phyloP scores from a whole-genome alignment of 1,140 invertebrate species.

The Leptonema lineaticorne region DNA sequence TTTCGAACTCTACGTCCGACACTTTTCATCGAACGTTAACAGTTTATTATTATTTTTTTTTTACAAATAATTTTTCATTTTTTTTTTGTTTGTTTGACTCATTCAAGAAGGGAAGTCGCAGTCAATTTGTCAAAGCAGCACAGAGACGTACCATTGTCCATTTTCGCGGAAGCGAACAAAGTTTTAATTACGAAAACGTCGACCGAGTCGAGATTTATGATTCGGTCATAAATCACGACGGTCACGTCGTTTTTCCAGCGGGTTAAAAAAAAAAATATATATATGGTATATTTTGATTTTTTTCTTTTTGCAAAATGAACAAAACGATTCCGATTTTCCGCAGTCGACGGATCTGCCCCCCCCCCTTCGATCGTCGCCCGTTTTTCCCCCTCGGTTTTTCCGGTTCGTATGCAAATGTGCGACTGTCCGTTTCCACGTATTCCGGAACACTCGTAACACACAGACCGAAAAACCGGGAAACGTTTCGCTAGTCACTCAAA shows the following conservation, averaged over 20 bases:
- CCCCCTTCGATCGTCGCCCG: too few relatives aligned
- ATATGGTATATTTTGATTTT: too few relatives aligned
- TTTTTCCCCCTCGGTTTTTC: background rate
- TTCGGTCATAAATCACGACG: slow-evolving; percentile 5
- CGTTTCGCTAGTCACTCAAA: slow-evolving; percentile 13
- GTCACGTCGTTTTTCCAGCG: slow-evolving; percentile 3
- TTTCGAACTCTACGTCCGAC: background rate
- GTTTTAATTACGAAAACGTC: slow-evolving; percentile 24
- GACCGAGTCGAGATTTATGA: slow-evolving; percentile 8
- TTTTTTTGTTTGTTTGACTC: too few relatives aligned
- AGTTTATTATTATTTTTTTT: too few relatives aligned
- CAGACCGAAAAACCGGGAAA: slow-evolving; percentile 1
- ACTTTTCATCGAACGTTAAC: background rate
- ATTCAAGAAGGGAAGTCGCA: background rate
- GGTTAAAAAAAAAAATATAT: too few relatives aligned
- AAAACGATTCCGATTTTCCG: too few relatives aligned
- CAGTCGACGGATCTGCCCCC: background rate
- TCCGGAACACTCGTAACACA: slow-evolving; percentile 19
- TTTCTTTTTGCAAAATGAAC: too few relatives aligned
- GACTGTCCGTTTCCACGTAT: too few relatives aligned
- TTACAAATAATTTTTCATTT: too few relatives aligned
- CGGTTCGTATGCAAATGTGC: slow-evolving; percentile 8
- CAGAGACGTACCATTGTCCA: background rate
- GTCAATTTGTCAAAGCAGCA: background rate
- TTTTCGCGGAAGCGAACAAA: slow-evolving; percentile 5